Percentiles rank a stretch among this genome's conserved stretches.
Conservation (phyloP, 2,888 invertebrate genomes). For the Diarsia mendica region DNA sequence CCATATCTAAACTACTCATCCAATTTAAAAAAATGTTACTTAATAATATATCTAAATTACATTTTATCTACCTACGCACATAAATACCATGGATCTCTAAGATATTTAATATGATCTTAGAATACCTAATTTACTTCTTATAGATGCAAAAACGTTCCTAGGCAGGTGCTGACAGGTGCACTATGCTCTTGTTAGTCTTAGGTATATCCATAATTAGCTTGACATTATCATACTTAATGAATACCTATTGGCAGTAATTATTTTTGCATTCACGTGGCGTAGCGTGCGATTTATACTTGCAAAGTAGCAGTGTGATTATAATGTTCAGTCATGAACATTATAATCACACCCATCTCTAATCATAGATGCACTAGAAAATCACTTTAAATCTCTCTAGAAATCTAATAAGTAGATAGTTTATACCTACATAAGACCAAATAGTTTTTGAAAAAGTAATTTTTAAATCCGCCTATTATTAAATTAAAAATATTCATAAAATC, state of each 20-base stretch:
- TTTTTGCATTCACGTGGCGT: background rate
- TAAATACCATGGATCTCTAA: background rate
- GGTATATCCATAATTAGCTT: constrained; percentile 19
- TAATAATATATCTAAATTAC: too few species aligned
- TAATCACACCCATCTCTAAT: too few species aligned
- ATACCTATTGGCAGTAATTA: background rate
- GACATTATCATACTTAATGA: background rate
- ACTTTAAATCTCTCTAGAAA: too few species aligned
- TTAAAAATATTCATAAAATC: too few species aligned
- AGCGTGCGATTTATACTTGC: background rate
- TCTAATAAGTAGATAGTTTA: background rate
- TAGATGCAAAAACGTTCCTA: background rate
- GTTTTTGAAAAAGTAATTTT: background rate
- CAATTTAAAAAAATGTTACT: too few species aligned
- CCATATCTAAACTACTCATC: background rate
- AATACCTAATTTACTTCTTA: background rate
- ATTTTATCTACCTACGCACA: too few species aligned
- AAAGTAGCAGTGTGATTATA: background rate
- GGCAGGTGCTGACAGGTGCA: constrained; percentile 34
- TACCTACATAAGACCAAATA: background rate
- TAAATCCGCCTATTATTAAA: background rate
- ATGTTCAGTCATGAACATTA: too few species aligned
- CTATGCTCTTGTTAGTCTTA: background rate
- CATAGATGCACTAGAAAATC: too few species aligned
- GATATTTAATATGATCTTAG: background rate